phyloP scores from a whole-genome alignment of 2,888 invertebrate genomes.

The Anagyrus pseudococci region DNA sequence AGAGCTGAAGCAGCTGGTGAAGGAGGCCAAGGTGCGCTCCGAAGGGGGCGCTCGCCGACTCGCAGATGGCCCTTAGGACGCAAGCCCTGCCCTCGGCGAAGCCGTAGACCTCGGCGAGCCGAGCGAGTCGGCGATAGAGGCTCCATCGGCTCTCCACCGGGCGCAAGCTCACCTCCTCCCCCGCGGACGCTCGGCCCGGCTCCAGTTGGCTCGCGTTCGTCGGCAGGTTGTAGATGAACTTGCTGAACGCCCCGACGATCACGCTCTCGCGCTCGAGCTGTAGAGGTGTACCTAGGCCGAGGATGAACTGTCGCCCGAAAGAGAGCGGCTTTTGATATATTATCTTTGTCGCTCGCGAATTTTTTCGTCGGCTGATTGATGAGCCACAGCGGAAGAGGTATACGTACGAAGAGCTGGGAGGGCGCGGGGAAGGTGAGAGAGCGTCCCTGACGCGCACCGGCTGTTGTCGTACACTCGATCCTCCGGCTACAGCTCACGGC shows the following conservation, averaged over 20 bases:
- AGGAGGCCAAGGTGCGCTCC: slow-evolving; percentile 72
- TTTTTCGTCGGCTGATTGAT: no score
- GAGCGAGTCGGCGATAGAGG: slow-evolving; percentile 71
- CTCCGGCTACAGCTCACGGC: no score
- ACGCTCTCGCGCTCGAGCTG: slow-evolving; percentile 59
- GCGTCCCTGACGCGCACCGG: slow-evolving; percentile 47
- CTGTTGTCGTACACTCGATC: no score
- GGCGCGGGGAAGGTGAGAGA: slow-evolving; percentile 49
- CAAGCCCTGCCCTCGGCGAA: slow-evolving; percentile 67
- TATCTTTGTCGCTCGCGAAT: no score
- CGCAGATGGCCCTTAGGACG: slow-evolving; percentile 78
- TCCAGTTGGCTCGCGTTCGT: slow-evolving; percentile 55
- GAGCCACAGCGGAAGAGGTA: not conserved
- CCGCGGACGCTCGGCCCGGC: slow-evolving; percentile 60
- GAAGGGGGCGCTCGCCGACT: slow-evolving; percentile 74
- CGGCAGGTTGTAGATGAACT: slow-evolving; percentile 59
- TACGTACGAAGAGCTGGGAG: slow-evolving; percentile 51
- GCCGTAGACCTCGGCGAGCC: slow-evolving; percentile 63
- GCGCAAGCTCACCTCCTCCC: not conserved
- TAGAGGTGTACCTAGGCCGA: slow-evolving; percentile 60
- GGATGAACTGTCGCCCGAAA: slow-evolving; percentile 53
- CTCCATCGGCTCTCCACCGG: slow-evolving; percentile 64
- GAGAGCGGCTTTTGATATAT: not conserved
- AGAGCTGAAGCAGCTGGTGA: slow-evolving; percentile 76
- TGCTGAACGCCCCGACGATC: slow-evolving; percentile 59